phyloP scores from a whole-genome alignment of 2,888 invertebrate genomes.

The Anaspis maculata region DNA sequence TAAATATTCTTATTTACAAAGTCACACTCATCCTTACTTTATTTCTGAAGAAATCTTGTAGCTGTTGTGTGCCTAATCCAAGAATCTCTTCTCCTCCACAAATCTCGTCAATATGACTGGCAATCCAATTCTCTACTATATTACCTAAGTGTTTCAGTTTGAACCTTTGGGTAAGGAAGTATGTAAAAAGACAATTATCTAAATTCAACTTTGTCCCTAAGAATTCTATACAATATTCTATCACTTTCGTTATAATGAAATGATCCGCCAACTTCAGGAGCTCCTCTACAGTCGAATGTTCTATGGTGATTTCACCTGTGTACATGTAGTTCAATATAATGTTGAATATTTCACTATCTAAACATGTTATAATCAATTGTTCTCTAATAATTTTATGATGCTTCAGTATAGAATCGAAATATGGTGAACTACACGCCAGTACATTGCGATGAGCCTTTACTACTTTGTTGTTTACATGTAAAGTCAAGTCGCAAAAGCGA shows the following conservation, averaged over 20 bases:
- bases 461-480: slow-evolving; percentile 50
- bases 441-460: slow-evolving; percentile 55
- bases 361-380: slow-evolving; percentile 48
- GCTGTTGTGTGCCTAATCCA: slow-evolving; percentile 40
- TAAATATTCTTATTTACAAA: slow-evolving; percentile 1
- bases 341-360: slow-evolving; percentile 51
- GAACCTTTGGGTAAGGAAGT: slow-evolving; percentile 52
- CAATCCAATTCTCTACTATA: slow-evolving; percentile 48
- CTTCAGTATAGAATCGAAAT: slow-evolving; percentile 54
- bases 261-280: slow-evolving; percentile 54
- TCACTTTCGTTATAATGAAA: slow-evolving; percentile 52
- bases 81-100: slow-evolving; percentile 49
- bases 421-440: slow-evolving; percentile 55
- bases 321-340: slow-evolving; percentile 57
- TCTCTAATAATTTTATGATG: slow-evolving; percentile 47
- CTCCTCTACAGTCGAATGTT: slow-evolving; percentile 53
- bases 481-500: slow-evolving; percentile 52
- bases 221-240: slow-evolving; percentile 56
- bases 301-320: slow-evolving; percentile 52
- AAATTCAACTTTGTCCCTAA: slow-evolving; percentile 53
- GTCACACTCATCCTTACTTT: slow-evolving; percentile 34
- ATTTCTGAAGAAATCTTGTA: slow-evolving; percentile 48
- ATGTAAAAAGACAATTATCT: slow-evolving; percentile 54
- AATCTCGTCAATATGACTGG: slow-evolving; percentile 45
- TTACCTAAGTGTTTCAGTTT: slow-evolving; percentile 49